Conservation (phyloP, 2,888 invertebrate species). For the Conops quadrifasciatus region DNA sequence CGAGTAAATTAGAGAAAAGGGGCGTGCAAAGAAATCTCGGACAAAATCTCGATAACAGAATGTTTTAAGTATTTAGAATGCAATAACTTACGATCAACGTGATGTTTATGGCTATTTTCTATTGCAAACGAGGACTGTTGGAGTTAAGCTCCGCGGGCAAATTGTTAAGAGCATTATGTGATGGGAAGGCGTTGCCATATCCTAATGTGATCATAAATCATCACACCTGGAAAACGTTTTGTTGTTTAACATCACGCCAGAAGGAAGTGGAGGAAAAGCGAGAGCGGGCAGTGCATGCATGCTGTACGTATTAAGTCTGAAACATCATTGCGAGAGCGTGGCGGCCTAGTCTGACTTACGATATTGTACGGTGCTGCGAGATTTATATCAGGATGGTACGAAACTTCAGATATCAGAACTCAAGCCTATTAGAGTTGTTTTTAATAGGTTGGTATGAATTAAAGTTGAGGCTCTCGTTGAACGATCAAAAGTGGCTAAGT, state of each 20-base stretch:
- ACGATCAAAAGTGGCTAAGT: too few species aligned
- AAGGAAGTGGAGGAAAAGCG: background rate
- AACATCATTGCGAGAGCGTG: too few species aligned
- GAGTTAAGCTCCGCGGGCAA: background rate
- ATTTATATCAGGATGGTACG: too few species aligned
- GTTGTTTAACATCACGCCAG: background rate
- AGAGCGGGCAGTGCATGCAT: too few species aligned
- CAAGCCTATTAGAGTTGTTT: too few species aligned
- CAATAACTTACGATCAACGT: background rate
- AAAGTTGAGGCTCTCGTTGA: too few species aligned
- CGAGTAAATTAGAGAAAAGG: background rate
- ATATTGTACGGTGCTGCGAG: too few species aligned
- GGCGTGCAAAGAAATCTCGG: background rate
- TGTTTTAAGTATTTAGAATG: background rate
- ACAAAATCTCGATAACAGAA: background rate
- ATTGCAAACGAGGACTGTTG: background rate
- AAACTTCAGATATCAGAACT: too few species aligned
- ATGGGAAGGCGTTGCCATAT: background rate
- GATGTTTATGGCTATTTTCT: background rate
- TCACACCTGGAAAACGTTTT: slow-evolving; percentile 2
- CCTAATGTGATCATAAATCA: slow-evolving; percentile 9
- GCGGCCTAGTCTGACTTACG: too few species aligned
- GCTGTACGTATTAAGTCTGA: too few species aligned
- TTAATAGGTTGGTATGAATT: too few species aligned
- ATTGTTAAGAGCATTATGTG: background rate